Conservation (phyloP, 1,140 invertebrate species). For the Daktulosphaira vitifoliae region DNA sequence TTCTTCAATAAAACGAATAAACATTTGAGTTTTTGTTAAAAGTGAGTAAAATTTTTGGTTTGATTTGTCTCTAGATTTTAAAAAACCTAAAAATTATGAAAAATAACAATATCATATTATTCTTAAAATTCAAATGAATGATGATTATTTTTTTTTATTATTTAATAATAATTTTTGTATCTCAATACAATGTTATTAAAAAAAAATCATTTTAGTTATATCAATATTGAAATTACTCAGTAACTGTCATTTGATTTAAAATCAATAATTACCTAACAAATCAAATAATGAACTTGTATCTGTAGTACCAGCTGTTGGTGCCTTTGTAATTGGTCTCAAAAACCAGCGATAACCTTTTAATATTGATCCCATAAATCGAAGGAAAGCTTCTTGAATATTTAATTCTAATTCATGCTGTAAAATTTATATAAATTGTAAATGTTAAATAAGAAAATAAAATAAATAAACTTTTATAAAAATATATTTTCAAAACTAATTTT, state of each 20-base stretch:
- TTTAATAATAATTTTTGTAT: not conserved
- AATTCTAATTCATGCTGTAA: slow-evolving; percentile 70
- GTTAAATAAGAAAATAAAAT: not conserved
- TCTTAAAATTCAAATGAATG: not conserved
- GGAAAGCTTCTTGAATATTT: slow-evolving; percentile 93
- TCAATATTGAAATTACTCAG: too few relatives aligned
- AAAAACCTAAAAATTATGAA: slow-evolving; percentile 47
- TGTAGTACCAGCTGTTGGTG: slow-evolving; percentile 84
- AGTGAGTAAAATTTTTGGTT: slow-evolving; percentile 86
- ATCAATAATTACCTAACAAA: slow-evolving; percentile 67
- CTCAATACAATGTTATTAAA: too few relatives aligned
- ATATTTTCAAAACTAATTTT: too few relatives aligned
- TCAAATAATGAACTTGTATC: slow-evolving; percentile 93
- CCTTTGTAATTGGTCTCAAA: slow-evolving; percentile 88
- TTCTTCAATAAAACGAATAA: slow-evolving; percentile 97
- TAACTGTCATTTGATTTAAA: too few relatives aligned
- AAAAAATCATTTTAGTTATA: too few relatives aligned
- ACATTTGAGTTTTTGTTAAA: slow-evolving; percentile 91
- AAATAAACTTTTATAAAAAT: not conserved
- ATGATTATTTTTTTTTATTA: too few relatives aligned
- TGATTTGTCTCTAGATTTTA: slow-evolving; percentile 61
- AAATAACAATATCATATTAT: not conserved
- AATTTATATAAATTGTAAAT: not conserved
- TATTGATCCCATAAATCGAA: slow-evolving; percentile 90
- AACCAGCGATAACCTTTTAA: slow-evolving; percentile 84